These are phyloP conservation scores for Paramuricea clavata DNA, from an alignment of 92 coral and sea anemone species.

Conservation along the genomic window DNA sequence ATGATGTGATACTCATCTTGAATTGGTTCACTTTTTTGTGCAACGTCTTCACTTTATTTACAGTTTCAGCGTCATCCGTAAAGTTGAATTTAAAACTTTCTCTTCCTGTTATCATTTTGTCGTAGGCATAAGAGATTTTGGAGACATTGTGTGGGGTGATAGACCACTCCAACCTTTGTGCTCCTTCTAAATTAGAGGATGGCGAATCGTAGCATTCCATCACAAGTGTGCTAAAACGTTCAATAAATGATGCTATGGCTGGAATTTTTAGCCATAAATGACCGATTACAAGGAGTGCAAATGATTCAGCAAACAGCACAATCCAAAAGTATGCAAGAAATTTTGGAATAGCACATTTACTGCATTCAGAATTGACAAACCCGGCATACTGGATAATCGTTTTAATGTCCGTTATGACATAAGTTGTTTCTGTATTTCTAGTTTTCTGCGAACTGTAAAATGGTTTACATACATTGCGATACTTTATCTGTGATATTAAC, in stretches of 20 bases:
- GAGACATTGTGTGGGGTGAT: neutral
- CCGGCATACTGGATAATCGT: no score
- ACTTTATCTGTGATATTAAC: no score
- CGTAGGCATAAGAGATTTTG: no score
- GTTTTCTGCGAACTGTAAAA: no score
- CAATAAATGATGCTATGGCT: conserved; percentile 47
- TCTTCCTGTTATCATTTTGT: neutral
- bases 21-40: conserved; percentile 47
- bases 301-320: conserved; percentile 55
- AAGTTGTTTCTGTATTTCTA: no score
- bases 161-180: conserved; percentile 40
- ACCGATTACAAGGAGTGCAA: conserved; percentile 45
- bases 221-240: conserved; percentile 59
- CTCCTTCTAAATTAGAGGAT: conserved; percentile 49
- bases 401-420: no score
- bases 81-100: neutral
- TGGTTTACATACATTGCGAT: no score
- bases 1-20: neutral
- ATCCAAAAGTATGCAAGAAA: conserved; percentile 63
- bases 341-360: conserved; percentile 44
- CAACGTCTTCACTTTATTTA: conserved; percentile 52
- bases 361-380: no score
- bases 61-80: conserved; percentile 54
- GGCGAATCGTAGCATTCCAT: conserved; percentile 61
- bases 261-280: conserved; percentile 72